Base-by-base conservation (phyloP, 2,888 invertebrate genomes). In the Lepetodrilus schrolli region DNA sequence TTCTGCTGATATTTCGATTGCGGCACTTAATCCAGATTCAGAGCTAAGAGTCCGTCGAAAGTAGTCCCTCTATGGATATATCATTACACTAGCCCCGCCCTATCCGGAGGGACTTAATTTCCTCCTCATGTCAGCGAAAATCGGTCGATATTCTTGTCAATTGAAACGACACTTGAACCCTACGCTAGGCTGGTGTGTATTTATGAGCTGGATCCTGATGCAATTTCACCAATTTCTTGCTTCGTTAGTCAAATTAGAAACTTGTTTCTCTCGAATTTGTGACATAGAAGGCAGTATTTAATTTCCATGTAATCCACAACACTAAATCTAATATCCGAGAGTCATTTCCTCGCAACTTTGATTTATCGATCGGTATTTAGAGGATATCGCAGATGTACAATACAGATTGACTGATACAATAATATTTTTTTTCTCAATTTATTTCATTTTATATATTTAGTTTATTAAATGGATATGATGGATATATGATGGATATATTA, bases 241-340 rank as follows among this genome's bases (percentile, higher is more conserved):
- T 73, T 75, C 75, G 38, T 75, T 73, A 73, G 73, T 58, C 49
- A 70, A 73, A 72, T 75, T 75, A 75, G 70, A 48, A 30, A 38
- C 43, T 34, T 65, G 66, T 65, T 72, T 72, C 58, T 72, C 34
- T 26, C 65, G 47, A 58, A 21, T 65, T 34, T 34, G 66, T 43
- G 58, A 48, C 72, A 72, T 30, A 47, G 47, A 58, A 48, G 43
- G 66, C 47, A 23, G 21, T 10, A 34, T 65, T 30, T 72, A 66
- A 72, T 72, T 70, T 48, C 43, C 48, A 30, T 34, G 17, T 72
- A 72, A 72, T 65, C 43, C 38, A 2, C 26, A 30, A 30, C 50
- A 17, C 34, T 36, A 48, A 72, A 65, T 65, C 34, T 47, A 72
- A 72, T 72, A 72, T 72, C 48, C 65, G 48, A 26, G 20, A 13